Percentiles rank a stretch among this genome's conserved stretches.
Evolutionary conservation across 2,888 invertebrate genomes (phyloP).

Genomic region (Sialis fuliginosa): DNA sequence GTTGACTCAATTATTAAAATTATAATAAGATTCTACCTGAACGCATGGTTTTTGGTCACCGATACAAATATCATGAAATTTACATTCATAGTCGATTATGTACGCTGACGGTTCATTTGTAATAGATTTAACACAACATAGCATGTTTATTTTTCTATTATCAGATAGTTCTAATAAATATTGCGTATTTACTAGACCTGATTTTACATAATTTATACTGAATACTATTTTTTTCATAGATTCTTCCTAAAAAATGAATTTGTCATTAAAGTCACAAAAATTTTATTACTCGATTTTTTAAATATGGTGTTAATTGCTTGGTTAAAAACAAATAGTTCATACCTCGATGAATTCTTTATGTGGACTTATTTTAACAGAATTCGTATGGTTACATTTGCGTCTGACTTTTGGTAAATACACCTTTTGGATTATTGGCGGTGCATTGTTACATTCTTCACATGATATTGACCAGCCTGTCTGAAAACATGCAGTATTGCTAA

Average conservation of each 20-base stretch:
- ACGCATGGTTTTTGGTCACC: constrained; percentile 17
- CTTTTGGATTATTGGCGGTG: no score
- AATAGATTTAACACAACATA: constrained; percentile 16
- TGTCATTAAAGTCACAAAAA: not conserved
- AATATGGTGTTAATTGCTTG: no score
- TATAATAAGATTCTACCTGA: constrained; percentile 5
- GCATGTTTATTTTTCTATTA: constrained; percentile 18
- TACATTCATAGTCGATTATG: constrained; percentile 10
- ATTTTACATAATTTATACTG: constrained; percentile 17
- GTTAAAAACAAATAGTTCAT: no score
- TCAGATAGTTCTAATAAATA: constrained; percentile 21
- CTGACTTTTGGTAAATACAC: no score
- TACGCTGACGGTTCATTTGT: constrained; percentile 13
- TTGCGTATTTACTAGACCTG: constrained; percentile 17
- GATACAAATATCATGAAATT: constrained; percentile 17
- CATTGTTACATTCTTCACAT: no score
- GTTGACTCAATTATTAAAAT: not conserved
- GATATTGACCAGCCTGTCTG: no score
- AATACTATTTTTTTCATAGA: constrained; percentile 16
- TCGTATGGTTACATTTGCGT: no score
- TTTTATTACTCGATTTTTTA: no score
- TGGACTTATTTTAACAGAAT: no score
- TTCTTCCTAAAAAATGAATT: constrained; percentile 13
- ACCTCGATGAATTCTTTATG: no score
- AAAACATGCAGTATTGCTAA: no score